Percentiles rank a stretch among this genome's conserved stretches.
Conservation (phyloP, 2,113 vertebrate genomes). For the Aegypius monachus region DNA sequence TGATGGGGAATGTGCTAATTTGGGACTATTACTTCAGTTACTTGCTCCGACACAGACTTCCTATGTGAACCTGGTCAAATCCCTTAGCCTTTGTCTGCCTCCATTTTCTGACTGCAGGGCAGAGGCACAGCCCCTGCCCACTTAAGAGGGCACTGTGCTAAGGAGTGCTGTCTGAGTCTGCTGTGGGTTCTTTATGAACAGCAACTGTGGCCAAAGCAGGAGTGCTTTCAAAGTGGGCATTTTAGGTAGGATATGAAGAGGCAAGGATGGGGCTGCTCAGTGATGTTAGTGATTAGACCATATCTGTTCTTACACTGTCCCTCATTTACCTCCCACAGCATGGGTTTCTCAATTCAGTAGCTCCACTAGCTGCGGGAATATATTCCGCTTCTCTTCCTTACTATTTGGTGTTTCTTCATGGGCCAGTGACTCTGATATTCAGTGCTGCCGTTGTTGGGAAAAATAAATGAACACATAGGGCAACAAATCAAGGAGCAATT, state of each 20-base stretch:
- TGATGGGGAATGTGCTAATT: not conserved
- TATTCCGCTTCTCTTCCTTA: not conserved
- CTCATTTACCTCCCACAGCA: not conserved
- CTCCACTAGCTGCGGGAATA: not conserved
- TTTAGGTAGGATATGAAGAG: accelerated
- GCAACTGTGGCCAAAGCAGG: not conserved
- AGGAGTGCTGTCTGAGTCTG: not conserved
- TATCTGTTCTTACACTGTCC: accelerated
- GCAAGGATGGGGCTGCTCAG: not conserved
- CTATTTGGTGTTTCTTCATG: not conserved
- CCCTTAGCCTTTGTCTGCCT: not conserved
- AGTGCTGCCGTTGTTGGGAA: not conserved
- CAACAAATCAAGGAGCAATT: not conserved
- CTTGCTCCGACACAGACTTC: not conserved
- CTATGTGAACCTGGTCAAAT: not conserved
- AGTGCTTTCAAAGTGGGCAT: not conserved
- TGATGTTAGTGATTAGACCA: not conserved
- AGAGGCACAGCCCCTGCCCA: not conserved
- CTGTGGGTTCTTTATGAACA: accelerated
- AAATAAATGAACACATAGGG: not conserved
- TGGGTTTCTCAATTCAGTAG: not conserved
- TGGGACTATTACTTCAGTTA: not conserved
- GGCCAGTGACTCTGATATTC: not conserved
- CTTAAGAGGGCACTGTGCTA: too few species aligned
- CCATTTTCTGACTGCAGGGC: not conserved